These are phyloP conservation scores for Phocides pigmalion DNA, from an alignment of 1,140 invertebrate species.

Conservation along the genomic window DNA sequence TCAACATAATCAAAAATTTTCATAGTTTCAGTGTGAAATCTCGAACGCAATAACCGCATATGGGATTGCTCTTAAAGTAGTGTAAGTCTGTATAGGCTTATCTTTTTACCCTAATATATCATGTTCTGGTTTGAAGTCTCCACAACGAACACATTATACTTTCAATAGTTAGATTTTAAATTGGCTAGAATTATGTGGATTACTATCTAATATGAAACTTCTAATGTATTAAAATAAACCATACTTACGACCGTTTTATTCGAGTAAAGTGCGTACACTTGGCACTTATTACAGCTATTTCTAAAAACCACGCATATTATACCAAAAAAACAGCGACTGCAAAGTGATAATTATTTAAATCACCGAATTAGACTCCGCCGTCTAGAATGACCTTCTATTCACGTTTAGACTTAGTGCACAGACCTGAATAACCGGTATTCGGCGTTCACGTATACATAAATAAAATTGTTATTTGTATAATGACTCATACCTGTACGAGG, in stretches of 20 bases:
- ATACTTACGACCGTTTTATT: too few species aligned
- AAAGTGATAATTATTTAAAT: slow-evolving; percentile 1
- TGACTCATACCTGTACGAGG: neutral
- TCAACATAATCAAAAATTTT: too few species aligned
- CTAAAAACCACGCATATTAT: neutral
- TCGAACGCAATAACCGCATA: too few species aligned
- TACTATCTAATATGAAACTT: neutral
- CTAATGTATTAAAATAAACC: neutral
- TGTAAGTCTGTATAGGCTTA: too few species aligned
- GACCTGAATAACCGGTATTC: slow-evolving; percentile 10
- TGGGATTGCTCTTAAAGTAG: too few species aligned
- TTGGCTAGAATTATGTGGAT: too few species aligned
- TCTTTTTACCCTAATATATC: too few species aligned
- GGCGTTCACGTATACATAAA: neutral
- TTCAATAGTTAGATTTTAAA: too few species aligned
- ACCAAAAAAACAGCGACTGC: neutral
- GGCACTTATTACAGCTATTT: neutral
- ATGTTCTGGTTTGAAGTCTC: too few species aligned
- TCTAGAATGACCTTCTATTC: slow-evolving; percentile 1
- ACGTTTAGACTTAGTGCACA: neutral
- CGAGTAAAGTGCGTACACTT: too few species aligned
- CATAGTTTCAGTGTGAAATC: too few species aligned
- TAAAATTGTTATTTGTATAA: slow-evolving; percentile 3
- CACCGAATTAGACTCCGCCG: neutral
- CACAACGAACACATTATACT: too few species aligned